Percentiles rank a stretch among this genome's conserved stretches.
Conservation (phyloP, 35 echinoderm and acorn worm genomes). For the Lytechinus variegatus region DNA sequence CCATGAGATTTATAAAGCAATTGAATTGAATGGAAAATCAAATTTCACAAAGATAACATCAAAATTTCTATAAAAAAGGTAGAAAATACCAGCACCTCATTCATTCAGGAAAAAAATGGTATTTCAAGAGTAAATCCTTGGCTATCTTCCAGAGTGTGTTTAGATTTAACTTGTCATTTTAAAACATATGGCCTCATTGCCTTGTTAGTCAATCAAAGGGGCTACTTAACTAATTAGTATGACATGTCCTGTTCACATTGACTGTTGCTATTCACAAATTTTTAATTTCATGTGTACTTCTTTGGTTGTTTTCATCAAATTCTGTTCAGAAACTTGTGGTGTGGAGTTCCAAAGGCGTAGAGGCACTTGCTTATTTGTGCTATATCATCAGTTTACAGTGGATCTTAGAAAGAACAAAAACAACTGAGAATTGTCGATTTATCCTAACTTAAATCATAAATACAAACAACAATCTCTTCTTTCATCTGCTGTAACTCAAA, state of each 20-base stretch:
- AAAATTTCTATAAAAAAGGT: not conserved
- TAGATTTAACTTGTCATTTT: not conserved
- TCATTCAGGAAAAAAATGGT: not conserved
- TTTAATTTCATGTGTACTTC: too few species aligned
- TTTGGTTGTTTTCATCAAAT: too few species aligned
- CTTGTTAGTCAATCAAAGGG: not conserved
- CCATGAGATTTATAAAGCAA: not conserved
- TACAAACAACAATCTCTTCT: too few species aligned
- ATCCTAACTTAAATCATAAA: too few species aligned
- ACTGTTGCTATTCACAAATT: not conserved
- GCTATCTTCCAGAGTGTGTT: not conserved
- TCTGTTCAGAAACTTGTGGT: too few species aligned
- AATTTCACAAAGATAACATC: not conserved
- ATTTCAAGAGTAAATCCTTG: too few species aligned
- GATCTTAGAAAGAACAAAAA: too few species aligned
- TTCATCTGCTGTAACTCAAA: too few species aligned
- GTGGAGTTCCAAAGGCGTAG: too few species aligned
- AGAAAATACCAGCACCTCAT: not conserved
- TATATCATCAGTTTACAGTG: too few species aligned
- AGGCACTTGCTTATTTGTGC: too few species aligned
- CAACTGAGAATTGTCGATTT: too few species aligned
- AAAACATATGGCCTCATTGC: not conserved
- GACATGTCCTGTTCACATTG: not conserved
- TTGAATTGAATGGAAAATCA: not conserved
- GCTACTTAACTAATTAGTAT: not conserved